Percentiles rank a stretch among this genome's conserved stretches.
phyloP scores from a whole-genome alignment of 2,797 vertebrate genomes.

The Typhlichthys subterraneus region DNA sequence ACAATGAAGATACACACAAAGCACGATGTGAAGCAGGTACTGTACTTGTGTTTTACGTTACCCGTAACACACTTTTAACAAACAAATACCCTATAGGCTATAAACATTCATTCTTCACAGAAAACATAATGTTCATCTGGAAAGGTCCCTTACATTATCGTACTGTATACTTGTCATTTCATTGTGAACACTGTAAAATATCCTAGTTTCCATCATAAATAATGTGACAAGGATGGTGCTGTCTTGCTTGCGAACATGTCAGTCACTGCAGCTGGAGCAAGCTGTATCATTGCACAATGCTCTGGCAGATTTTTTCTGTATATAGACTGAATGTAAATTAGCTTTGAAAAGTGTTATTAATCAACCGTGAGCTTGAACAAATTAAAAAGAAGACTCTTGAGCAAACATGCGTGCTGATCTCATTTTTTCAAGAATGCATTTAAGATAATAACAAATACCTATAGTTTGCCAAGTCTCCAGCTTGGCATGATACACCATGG shows the following conservation, averaged over 20 bases:
- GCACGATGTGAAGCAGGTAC: neutral
- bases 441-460: too few species aligned
- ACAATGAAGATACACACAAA: neutral
- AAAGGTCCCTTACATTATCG: too few species aligned
- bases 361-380: constrained; percentile 69
- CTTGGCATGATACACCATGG: too few species aligned
- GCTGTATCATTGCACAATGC: constrained; percentile 46
- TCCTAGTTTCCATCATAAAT: constrained; percentile 18
- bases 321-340: constrained; percentile 68
- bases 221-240: constrained; percentile 19
- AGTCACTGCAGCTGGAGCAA: constrained; percentile 4
- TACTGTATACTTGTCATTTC: neutral
- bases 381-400: constrained; percentile 51
- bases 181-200: constrained; percentile 27
- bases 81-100: neutral
- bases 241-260: constrained; percentile 49
- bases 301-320: constrained; percentile 54
- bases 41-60: too few species aligned
- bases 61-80: neutral
- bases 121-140: neutral
- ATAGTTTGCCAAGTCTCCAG: too few species aligned
- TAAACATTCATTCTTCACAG: neutral
- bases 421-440: constrained; percentile 35
- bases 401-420: constrained; percentile 32
- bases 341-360: constrained; percentile 67